Conservation (phyloP, 1,140 invertebrate species). For the Cotesia chilonis region DNA sequence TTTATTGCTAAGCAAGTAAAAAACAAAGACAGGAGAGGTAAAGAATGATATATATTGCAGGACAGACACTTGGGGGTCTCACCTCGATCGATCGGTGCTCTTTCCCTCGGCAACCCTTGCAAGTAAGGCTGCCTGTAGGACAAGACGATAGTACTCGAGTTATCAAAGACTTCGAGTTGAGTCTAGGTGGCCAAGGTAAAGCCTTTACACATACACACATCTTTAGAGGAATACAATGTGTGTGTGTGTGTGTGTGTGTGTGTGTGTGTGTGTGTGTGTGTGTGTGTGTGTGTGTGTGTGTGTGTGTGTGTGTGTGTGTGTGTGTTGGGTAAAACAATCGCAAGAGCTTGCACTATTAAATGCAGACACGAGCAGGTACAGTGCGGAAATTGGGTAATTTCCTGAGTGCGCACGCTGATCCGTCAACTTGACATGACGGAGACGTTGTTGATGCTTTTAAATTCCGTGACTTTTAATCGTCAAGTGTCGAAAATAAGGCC, state of each 20-base stretch:
- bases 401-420: constrained; percentile 63
- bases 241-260: no score
- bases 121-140: background rate
- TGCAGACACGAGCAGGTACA: constrained; percentile 66
- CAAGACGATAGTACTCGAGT: background rate
- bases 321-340: constrained; percentile 35
- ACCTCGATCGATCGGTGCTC: background rate
- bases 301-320: no score
- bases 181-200: background rate
- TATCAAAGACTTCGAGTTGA: background rate
- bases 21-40: no score
- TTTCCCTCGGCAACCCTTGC: background rate
- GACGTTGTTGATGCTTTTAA: constrained; percentile 48
- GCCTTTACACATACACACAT: no score
- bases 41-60: no score
- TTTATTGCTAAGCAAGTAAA: no score
- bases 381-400: constrained; percentile 69
- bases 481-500: constrained; percentile 64
- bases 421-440: constrained; percentile 62
- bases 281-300: no score
- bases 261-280: no score
- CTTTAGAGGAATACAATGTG: no score
- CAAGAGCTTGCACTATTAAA: constrained; percentile 60
- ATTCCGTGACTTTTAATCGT: constrained; percentile 64
- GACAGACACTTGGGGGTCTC: no score